phyloP scores from a whole-genome alignment of 2,888 invertebrate genomes.

The Xestia rhomboidea region DNA sequence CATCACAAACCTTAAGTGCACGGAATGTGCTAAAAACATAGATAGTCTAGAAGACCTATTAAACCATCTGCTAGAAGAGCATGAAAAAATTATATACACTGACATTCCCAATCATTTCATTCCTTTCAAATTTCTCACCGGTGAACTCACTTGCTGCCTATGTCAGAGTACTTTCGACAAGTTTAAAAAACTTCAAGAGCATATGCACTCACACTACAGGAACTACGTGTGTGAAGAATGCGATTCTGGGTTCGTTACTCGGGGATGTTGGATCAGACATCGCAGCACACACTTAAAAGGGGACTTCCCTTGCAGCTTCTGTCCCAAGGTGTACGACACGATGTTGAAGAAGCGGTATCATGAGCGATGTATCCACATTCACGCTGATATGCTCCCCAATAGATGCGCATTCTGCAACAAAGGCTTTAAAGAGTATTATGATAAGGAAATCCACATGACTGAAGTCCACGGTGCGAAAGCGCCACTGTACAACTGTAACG shows the following conservation, averaged over 20 bases:
- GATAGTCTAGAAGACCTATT: slow-evolving; percentile 68
- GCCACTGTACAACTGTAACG: slow-evolving; percentile 34
- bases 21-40: slow-evolving; percentile 66
- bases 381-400: slow-evolving; percentile 31
- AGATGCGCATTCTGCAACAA: slow-evolving; percentile 74
- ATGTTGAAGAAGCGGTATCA: slow-evolving; percentile 74
- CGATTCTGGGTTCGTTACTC: slow-evolving; percentile 64
- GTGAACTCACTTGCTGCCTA: slow-evolving; percentile 70
- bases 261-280: slow-evolving; percentile 53
- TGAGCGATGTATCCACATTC: slow-evolving; percentile 66
- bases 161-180: slow-evolving; percentile 67
- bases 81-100: slow-evolving; percentile 68
- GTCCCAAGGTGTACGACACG: slow-evolving; percentile 78
- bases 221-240: slow-evolving; percentile 77
- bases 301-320: slow-evolving; percentile 71
- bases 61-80: slow-evolving; percentile 67
- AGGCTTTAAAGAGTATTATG: slow-evolving; percentile 64
- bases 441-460: slow-evolving; percentile 27
- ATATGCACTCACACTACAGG: slow-evolving; percentile 77
- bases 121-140: slow-evolving; percentile 72
- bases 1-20: slow-evolving; percentile 73
- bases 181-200: slow-evolving; percentile 64
- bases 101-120: slow-evolving; percentile 75
- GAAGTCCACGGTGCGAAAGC: slow-evolving; percentile 38
- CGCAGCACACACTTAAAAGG: slow-evolving; percentile 55